Base-by-base conservation (phyloP, 2,797 vertebrate genomes). In the Sciurus carolinensis region DNA sequence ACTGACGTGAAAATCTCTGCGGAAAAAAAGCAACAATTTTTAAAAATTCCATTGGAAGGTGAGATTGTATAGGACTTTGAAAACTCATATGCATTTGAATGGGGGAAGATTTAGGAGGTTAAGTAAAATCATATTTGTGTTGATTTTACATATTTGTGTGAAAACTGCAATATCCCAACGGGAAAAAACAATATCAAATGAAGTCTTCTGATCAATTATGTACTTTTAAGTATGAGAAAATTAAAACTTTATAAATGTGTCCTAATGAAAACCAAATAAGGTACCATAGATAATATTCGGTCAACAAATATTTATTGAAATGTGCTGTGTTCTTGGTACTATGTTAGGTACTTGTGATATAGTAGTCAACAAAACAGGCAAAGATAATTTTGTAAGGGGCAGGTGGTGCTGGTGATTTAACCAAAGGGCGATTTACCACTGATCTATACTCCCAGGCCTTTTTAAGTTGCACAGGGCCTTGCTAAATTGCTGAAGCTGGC, bases 1-100 rank as follows among this genome's bases (percentile, higher is more conserved):
- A 96, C 87, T 71, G 47, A 95, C 62, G 26, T 90, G 66, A 96
- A 59, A 90, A 20, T 79, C 28, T 94, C 42, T 80, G 5, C 30
- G 18, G 10, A 79, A 87, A 93, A 87, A 89, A 79, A 47, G 22
- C 18, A 66, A 52, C 54, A 87, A 18, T 44, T 83, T 80, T 72
- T 93, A 90, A 26, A 87, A 90, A 86, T 39, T 91, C 50, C 50
- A 64, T 33, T 85, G 69, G 67, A 86, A 73, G 64, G 13, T 87
- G 5, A 62, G 30, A 81, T 82, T 94, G 62, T 44, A 87, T 13
- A 76, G 18, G 5, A 69, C 67, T 93, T 86, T 62, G 87, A 85
- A 89, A 76, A 28, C 15, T 66, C 20, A 54, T 39, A 24, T 81
- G 20, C 14, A 36, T 85, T 62, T 87, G 57, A 79, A 91, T 71